Base-by-base conservation (phyloP, 2,888 invertebrate genomes). In the Eulithis testata region DNA sequence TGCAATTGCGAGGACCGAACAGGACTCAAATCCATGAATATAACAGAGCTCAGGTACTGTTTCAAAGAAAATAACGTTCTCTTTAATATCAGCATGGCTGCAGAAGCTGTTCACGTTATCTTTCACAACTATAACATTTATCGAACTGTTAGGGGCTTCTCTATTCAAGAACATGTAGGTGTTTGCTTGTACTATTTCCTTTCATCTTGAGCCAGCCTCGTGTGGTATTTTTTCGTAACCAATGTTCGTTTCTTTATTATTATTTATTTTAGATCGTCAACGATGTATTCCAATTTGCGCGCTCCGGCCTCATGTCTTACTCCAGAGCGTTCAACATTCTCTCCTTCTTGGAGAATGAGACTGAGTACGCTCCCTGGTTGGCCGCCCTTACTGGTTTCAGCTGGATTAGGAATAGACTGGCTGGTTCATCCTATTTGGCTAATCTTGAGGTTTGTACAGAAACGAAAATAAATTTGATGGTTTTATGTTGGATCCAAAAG, bases 301-400 rank as follows among this genome's bases (percentile, higher is more conserved):
- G 96, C 55, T 94, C 95, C n/a, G 94, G 94, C 2, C 75, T 94
- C 27, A 87, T 96, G 68, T 76, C 84, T 0, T 96, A 97, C 78
- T 81, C 85, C 0, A 84, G 93, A n/a, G 95, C 96, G 0, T 93
- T 98, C 51, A 89, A 94, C 12, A 91, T 97, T 31, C 90, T 96
- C 0, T 91, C 94, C 1, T 98, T 97, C 89, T 89, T 98, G 68
- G 84, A 89, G 60, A 87, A 94, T 9, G 97, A 97, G 84, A 93
- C 85, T 0, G 94, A 95, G 11, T 97, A 97, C 76, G 90, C 96
- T n/a, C 97, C 98, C 0, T 98, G 97, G 98, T 91, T 93, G 5
- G 93, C 96, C 0, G 96, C 96, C 0, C 80, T 94, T 5, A 86
- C 85, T 66, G 94, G 94, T 21, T 91, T 95, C 71, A 86, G 72